Evolutionary conservation across 2,797 vertebrate species (phyloP), one percentile per base, ranked within the genome.

Genomic region (Sphenodon punctatus): DNA sequence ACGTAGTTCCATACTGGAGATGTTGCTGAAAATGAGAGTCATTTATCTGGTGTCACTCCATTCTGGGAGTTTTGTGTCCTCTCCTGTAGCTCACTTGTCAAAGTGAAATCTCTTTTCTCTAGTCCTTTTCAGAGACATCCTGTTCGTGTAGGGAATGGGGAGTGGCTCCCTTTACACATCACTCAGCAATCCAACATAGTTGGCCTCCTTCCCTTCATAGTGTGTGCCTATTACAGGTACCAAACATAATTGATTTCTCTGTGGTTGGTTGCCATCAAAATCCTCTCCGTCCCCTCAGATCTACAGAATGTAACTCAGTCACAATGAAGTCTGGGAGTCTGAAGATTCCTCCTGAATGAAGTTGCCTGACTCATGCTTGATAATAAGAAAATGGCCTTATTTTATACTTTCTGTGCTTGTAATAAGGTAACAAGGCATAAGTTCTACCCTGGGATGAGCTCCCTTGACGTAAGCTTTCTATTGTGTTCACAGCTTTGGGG

Each of bases 31-130:
- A 89, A 85, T 60, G 73, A 75, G 78, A 87, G 71, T 41, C 55
- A 74, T 88, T 92, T 88, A 86, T 78, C 67, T 75, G 65, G 72
- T 80, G 84, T 39, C 66, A 63, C 58, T 67, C 78, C 85, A 81
- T 10, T 38, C 71, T 46, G 69, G 72, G 73, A 85, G n/a, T 32
- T 23, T 60, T 2, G 1, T 25, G 61, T 43, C 58, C 65, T 34
- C 34, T 34, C 34, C 25, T 60, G 25, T 23, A 60, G 30, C 41
- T 67, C 82, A 77, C 66, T 75, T 90, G 87, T 85, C 91, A 92
- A 61, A 84, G 82, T 15, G 36, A 55, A 91, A 30, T 59, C 66
- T 69, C 85, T 80, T 71, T 45, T 58, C 32, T 10, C 5, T 0
- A 0, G 55, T 58, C 56, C n/a, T 63, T 75, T 82, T 69, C 0